Evolutionary conservation across 2,888 invertebrate species (phyloP), one percentile per base, ranked within the genome.

Genomic region (Gandaritis pyraliata): DNA sequence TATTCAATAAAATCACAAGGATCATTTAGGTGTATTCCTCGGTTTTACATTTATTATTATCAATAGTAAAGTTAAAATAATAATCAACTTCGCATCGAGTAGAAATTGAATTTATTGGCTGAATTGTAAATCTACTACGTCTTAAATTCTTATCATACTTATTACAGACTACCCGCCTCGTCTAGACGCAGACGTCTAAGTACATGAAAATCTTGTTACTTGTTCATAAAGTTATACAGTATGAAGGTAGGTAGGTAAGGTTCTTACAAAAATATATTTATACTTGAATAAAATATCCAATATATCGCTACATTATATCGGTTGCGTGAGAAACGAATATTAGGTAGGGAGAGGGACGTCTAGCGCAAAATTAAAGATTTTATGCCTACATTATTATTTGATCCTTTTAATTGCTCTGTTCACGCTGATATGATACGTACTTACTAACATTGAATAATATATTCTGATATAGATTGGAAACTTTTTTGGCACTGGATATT

Each of bases 301-400:
- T 64, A 55, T 61, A 61, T 59, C 61, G 46, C 54, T 53, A 58
- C 46, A 59, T 61, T 64, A 64, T 80, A 77, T 74, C 73, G 73
- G 74, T 82, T 78, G 81, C 81, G 79, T 81, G 82, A 72, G 67
- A 81, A 80, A 75, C 75, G 73, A 72, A 74, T 76, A 76, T 79
- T 77, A 65, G 46, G 53, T 41, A 72, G 68, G 77, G 76, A 78
- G 16, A 11, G 10, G 43, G 10, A 16, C 73, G 76, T 75, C 82
- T 81, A 83, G 85, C 83, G 85, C 85, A 78, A 81, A 85, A 83
- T 83, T 85, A 84, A 85, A 83, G 83, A 86, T 86, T 85, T 85
- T 83, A 83, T 80, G 80, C 80, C 73, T 76, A 65, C 56, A 75
- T 16, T 80, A 73, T 73, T 76, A 69, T 70, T 64, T 58, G 62